Evolutionary conservation across 2,888 invertebrate species (phyloP), one percentile per base, ranked within the genome.

Genomic region (Stegana nigrithorax): DNA sequence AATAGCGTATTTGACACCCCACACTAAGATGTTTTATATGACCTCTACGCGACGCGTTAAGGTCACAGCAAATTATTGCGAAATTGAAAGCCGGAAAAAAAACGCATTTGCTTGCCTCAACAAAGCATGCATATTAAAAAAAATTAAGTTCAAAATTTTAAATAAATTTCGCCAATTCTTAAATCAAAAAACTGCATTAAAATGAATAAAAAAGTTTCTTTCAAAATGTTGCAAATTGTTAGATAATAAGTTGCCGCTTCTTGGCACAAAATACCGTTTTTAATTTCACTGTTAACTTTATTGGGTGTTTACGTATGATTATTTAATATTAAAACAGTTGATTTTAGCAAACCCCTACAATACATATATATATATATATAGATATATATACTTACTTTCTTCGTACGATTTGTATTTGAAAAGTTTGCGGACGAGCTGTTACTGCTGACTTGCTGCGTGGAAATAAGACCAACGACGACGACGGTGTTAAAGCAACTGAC

Each of bases 11-110:
- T 47, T 12, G 10, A 5, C 10, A 17, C 1, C 47, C 4, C 47
- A 47, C 25, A 23, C 47, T 21, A 21, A 12, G 23, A 10, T n/a
- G n/a, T n/a, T n/a, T n/a, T 17, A 23, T 60, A 77, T 78, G 82
- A 82, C 81, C 81, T 82, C 82, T 82, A 80, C 68, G 66, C 53
- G 59, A 62, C 63, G 58, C 60, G 51, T 75, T 73, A 75, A 82
- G 81, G 81, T 82, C 81, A 79, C 57, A 71, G 63, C 56, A 12
- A 69, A 56, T 50, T 65, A 67, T 70, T 67, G 39, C 59, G 17
- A 56, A 61, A 56, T 21, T 39, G 10, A 59, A 55, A 61, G 53
- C 65, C 66, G 67, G 51, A 68, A 60, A 65, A 63, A 8, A 17
- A 44, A 64, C 63, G 59, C 55, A 21, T 47, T n/a, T 26, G 27